Evolutionary conservation across 1,140 invertebrate genomes (phyloP).

Genomic region (Chrysomallon squamiferum): DNA sequence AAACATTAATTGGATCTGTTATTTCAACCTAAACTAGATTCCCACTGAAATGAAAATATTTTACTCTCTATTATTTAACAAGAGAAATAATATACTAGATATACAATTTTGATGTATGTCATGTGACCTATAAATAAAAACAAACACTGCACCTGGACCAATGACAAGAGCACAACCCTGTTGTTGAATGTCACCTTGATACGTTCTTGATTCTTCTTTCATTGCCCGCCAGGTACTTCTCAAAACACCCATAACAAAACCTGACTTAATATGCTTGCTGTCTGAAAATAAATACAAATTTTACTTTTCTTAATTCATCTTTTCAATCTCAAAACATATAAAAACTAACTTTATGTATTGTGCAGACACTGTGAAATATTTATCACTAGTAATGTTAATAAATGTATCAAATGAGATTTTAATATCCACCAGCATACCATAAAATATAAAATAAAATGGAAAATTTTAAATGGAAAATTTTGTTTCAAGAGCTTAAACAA

Average conservation of each 20-base stretch:
- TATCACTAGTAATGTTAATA: too few relatives aligned
- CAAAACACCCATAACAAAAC: slow-evolving; percentile 39
- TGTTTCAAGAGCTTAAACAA: too few relatives aligned
- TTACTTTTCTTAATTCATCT: too few relatives aligned
- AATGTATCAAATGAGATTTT: too few relatives aligned
- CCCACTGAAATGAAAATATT: neutral
- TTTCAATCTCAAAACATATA: neutral
- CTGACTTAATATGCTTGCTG: slow-evolving; percentile 52
- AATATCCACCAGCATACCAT: too few relatives aligned
- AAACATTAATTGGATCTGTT: neutral
- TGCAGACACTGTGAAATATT: neutral
- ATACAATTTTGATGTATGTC: too few relatives aligned
- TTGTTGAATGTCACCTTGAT: slow-evolving; percentile 48
- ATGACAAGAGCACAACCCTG: slow-evolving; percentile 49
- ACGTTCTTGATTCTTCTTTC: slow-evolving; percentile 30
- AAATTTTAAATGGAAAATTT: too few relatives aligned
- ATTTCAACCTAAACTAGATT: neutral
- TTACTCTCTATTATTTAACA: neutral
- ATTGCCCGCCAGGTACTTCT: slow-evolving; percentile 50
- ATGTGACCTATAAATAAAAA: too few relatives aligned
- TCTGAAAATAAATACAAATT: slow-evolving; percentile 34
- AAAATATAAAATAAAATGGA: too few relatives aligned
- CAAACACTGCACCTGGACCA: slow-evolving; percentile 44
- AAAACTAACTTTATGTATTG: neutral
- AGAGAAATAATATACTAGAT: too few relatives aligned